phyloP scores from a whole-genome alignment of 1,140 invertebrate genomes.

The Cecropterus lyciades region DNA sequence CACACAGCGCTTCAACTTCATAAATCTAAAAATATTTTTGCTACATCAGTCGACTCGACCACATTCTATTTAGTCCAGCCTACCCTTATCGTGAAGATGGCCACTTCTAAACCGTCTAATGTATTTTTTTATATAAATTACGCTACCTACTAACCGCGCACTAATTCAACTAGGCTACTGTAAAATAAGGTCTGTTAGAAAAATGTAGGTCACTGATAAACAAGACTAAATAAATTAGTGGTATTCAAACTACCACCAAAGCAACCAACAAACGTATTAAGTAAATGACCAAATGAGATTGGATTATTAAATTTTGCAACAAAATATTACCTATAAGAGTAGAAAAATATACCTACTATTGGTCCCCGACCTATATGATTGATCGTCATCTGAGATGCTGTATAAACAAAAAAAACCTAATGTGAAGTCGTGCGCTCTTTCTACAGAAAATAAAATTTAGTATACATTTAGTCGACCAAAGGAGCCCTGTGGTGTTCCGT shows the following conservation, averaged over 20 bases:
- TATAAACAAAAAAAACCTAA: constrained; percentile 9
- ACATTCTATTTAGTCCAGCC: not conserved
- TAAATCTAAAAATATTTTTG: constrained; percentile 31
- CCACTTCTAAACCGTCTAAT: constrained; percentile 1
- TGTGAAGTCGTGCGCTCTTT: constrained; percentile 29
- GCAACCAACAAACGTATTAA: no score
- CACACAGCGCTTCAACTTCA: constrained; percentile 11
- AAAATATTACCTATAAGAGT: constrained; percentile 15
- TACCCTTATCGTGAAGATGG: constrained; percentile 2
- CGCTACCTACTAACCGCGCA: constrained; percentile 53
- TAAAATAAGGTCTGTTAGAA: not conserved
- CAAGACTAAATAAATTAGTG: not conserved
- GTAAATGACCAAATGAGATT: not conserved
- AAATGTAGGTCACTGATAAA: not conserved
- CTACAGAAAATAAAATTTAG: constrained; percentile 21
- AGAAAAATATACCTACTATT: constrained; percentile 31
- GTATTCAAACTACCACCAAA: no score
- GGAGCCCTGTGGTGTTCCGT: constrained; percentile 53
- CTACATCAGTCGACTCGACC: constrained; percentile 1
- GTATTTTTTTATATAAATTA: constrained; percentile 52
- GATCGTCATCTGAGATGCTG: not conserved
- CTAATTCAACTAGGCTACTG: constrained; percentile 41
- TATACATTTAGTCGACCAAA: constrained; percentile 38
- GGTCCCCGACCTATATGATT: constrained; percentile 24
- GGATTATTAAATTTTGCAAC: constrained; percentile 4